Evolutionary conservation across 2,113 vertebrate genomes (phyloP), one percentile per base, ranked within the genome.

Genomic region (Dipodomys merriami): DNA sequence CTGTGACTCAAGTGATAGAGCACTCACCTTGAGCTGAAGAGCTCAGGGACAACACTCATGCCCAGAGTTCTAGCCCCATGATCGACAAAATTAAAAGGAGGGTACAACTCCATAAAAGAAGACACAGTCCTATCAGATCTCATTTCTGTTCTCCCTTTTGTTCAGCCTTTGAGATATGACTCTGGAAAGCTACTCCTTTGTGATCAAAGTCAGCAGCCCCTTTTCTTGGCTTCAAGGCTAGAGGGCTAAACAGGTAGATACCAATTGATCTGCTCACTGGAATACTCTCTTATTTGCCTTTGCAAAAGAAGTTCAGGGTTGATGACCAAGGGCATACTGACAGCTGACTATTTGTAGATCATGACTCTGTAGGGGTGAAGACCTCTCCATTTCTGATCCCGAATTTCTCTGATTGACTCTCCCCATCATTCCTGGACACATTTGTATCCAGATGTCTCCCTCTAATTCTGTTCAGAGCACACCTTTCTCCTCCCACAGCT

Each of bases 381-480:
- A 25, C 64, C 57, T 88, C 39, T 81, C 33, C 22, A 22, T 96
- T 81, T 77, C 78, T 39, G 64, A n/a, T 46, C 15, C 49, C 49
- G 19, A 78, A 68, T 13, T 30, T 57, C 79, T 49, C 81, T 16
- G 27, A 44, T 69, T 83, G 74, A 49, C 25, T 81, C 20, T 91
- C 9, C 12, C 33, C 57, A 22, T 67, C 33, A 83, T 82, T 79
- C 19, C 74, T 85, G 80, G 57, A 22, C 27, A 35, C 33, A 49
- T 33, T 93, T 94, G 71, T 88, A 85, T 77, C 57, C 68, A 74
- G 30, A 57, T 82, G 68, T 19, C 64, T 49, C 53, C 53, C 74
- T 91, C 39, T 67, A 76, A 82, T 84, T 93, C 79, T 79, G 23
- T 81, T 77, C 62, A 35, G 35, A 94, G 60, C 23, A 90, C n/a